Conservation (phyloP, 92 coral and sea anemone species). For the Zoanthus sociatus region DNA sequence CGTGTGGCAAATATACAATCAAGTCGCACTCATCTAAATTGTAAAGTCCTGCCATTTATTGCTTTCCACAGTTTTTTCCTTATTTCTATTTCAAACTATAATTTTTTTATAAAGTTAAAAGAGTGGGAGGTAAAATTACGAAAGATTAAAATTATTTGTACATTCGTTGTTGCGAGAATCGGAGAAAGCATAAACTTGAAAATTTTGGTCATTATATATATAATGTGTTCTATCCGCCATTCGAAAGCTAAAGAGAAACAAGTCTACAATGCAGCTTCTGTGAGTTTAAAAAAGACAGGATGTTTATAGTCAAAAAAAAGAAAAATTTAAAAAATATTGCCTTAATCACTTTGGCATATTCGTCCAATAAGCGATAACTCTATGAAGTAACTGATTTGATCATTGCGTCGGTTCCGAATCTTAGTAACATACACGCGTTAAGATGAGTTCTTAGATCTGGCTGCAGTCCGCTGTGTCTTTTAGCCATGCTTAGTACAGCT, state of each 20-base stretch:
- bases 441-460: slow-evolving; percentile 8
- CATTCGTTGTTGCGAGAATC: no score
- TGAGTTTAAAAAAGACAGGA: slow-evolving; percentile 38
- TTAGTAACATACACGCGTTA: slow-evolving; percentile 21
- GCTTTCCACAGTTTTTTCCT: neutral
- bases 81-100: neutral
- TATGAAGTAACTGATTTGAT: slow-evolving; percentile 33
- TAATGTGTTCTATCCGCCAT: slow-evolving; percentile 7
- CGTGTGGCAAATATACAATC: slow-evolving; percentile 25
- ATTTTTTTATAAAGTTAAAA: neutral
- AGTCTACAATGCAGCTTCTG: slow-evolving; percentile 21
- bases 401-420: slow-evolving; percentile 38
- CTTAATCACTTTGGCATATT: slow-evolving; percentile 23
- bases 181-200: neutral
- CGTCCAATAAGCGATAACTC: slow-evolving; percentile 47
- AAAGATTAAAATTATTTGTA: neutral
- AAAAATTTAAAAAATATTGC: slow-evolving; percentile 38
- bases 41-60: neutral
- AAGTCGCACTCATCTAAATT: slow-evolving; percentile 8
- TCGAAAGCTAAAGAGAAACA: neutral
- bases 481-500: slow-evolving; percentile 30
- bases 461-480: neutral
- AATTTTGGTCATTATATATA: neutral
- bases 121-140: neutral
- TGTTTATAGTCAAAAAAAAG: slow-evolving; percentile 37